Conservation (phyloP, 2,113 vertebrate species). For the Scomber colias region DNA sequence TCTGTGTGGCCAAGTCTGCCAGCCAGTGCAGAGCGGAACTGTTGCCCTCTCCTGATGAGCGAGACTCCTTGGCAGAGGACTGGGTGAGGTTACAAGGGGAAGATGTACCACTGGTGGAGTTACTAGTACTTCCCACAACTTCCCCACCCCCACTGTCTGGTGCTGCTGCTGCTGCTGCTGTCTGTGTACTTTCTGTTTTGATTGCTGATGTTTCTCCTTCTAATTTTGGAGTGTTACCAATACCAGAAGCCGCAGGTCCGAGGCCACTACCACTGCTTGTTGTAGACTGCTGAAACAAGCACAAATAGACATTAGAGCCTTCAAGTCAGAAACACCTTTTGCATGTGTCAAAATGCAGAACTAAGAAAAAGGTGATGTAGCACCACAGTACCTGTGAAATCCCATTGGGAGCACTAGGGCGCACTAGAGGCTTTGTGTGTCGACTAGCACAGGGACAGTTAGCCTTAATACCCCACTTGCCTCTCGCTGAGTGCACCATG, state of each 20-base stretch:
- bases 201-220: conserved; percentile 75
- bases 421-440: conserved; percentile 91
- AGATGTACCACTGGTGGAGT: conserved; percentile 58
- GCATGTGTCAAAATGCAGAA: neutral
- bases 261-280: conserved; percentile 59
- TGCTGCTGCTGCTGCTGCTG: conserved; percentile 11
- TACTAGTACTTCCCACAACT: conserved; percentile 62
- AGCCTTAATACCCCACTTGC: conserved; percentile 99
- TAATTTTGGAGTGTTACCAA: conserved; percentile 65
- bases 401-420: conserved; percentile 94
- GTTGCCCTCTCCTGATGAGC: conserved; percentile 87
- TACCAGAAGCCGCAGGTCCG: conserved; percentile 44
- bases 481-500: conserved; percentile 97
- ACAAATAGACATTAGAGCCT: conserved; percentile 3
- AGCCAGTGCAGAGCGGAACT: conserved; percentile 97
- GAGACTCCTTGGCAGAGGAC: conserved; percentile 85
- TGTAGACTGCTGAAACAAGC: conserved; percentile 63
- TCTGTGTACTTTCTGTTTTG: conserved; percentile 77
- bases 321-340: neutral
- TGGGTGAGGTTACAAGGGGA: conserved; percentile 78
- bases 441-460: conserved; percentile 98
- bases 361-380: neutral
- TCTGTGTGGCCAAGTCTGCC: conserved; percentile 97
- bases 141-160: conserved; percentile 80
- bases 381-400: conserved; percentile 92